phyloP scores from a whole-genome alignment of 2,888 invertebrate genomes.

The Eurois occulta region DNA sequence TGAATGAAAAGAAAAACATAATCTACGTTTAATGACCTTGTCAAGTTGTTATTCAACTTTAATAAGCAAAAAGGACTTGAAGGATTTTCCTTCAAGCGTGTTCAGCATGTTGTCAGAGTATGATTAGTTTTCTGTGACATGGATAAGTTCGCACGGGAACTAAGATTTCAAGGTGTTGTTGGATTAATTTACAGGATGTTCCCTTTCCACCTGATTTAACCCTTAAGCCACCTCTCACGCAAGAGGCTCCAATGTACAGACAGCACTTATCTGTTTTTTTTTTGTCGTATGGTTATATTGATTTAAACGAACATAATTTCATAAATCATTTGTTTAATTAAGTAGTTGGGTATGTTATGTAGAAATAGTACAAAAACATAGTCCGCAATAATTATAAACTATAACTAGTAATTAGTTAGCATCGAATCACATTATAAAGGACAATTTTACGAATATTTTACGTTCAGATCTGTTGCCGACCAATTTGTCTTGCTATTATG shows the following conservation, averaged over 20 bases:
- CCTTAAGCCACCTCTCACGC: background rate
- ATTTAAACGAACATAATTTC: slow-evolving; percentile 4
- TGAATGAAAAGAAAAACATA: slow-evolving; percentile 12
- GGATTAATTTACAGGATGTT: slow-evolving; percentile 4
- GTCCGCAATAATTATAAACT: slow-evolving; percentile 5
- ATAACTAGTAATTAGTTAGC: slow-evolving; percentile 22
- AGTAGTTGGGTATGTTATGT: background rate
- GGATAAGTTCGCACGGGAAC: background rate
- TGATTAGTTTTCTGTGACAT: background rate
- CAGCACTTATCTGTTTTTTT: background rate
- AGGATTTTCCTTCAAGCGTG: background rate
- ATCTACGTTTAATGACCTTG: slow-evolving; percentile 8
- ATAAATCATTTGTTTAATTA: slow-evolving; percentile 20
- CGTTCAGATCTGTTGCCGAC: slow-evolving; percentile 10
- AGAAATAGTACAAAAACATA: slow-evolving; percentile 4
- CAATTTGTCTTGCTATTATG: slow-evolving; percentile 1
- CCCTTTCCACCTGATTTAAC: slow-evolving; percentile 8
- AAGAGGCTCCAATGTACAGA: background rate
- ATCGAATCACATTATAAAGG: slow-evolving; percentile 20
- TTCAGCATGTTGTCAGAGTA: background rate
- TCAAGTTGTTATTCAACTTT: slow-evolving; percentile 14
- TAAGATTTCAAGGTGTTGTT: background rate
- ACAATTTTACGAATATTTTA: background rate
- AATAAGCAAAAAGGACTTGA: background rate
- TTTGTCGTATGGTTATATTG: background rate